Conservation (phyloP, 1,140 invertebrate genomes). For the Caenorhabditis inopinata region DNA sequence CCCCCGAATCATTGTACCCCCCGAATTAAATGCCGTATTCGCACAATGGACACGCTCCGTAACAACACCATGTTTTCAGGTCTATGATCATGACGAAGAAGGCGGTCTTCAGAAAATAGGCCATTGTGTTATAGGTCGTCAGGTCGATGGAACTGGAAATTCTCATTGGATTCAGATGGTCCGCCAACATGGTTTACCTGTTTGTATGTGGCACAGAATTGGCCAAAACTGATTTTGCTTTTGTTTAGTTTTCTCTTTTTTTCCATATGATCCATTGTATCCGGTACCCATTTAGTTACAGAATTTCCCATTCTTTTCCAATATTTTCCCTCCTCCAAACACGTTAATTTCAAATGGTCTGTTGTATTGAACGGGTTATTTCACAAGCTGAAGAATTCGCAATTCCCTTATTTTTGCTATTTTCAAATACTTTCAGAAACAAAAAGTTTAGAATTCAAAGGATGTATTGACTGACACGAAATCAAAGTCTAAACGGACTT, state of each 20-base stretch:
- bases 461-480: too few relatives aligned
- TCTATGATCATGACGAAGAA: constrained; percentile 44
- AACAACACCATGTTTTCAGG: constrained; percentile 46
- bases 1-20: too few relatives aligned
- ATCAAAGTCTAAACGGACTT: constrained; percentile 23
- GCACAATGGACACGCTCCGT: too few relatives aligned
- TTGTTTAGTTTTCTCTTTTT: background rate
- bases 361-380: too few relatives aligned
- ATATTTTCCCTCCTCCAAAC: background rate
- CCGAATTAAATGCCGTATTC: too few relatives aligned
- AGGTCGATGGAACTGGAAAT: constrained; percentile 41
- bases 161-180: constrained; percentile 52
- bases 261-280: constrained; percentile 4
- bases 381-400: too few relatives aligned
- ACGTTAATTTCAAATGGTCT: too few relatives aligned
- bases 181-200: constrained; percentile 50
- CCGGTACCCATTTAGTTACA: constrained; percentile 9
- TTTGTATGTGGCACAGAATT: constrained; percentile 53
- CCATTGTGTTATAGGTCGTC: constrained; percentile 49
- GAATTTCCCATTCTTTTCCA: background rate
- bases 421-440: too few relatives aligned
- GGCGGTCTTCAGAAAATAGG: constrained; percentile 40
- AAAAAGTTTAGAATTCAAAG: too few relatives aligned
- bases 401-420: too few relatives aligned
- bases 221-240: background rate